These are phyloP conservation scores for Rhea pennata DNA, from an alignment of 2,113 vertebrate genomes.

Conservation along the genomic window DNA sequence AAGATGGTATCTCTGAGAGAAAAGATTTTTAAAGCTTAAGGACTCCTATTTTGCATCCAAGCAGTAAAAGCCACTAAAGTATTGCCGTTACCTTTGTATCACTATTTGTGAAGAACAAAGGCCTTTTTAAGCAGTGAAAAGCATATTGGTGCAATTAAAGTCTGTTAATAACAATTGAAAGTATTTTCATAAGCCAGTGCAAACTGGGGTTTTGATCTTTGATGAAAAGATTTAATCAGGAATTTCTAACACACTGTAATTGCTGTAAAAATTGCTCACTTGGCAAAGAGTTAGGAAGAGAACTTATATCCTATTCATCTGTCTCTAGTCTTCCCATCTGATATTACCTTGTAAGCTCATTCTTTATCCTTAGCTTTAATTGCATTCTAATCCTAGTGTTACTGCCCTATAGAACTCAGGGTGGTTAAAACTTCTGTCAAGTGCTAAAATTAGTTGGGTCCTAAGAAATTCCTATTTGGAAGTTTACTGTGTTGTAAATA, in stretches of 20 bases:
- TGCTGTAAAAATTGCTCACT: slow-evolving; percentile 21
- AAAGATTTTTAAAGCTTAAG: slow-evolving; percentile 70
- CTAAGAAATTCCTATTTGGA: not conserved
- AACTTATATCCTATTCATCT: slow-evolving; percentile 42
- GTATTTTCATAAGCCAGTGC: slow-evolving; percentile 62
- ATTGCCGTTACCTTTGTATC: slow-evolving; percentile 54
- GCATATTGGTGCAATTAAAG: slow-evolving; percentile 65
- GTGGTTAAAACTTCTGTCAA: not conserved
- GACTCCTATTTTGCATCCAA: slow-evolving; percentile 60
- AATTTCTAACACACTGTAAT: slow-evolving; percentile 41
- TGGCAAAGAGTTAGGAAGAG: not conserved
- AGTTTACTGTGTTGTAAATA: not conserved
- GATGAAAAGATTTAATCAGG: slow-evolving; percentile 52
- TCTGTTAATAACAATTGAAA: slow-evolving; percentile 50
- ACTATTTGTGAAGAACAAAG: slow-evolving; percentile 65
- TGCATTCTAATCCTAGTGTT: slow-evolving; percentile 21
- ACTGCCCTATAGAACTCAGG: not conserved
- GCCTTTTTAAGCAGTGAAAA: slow-evolving; percentile 58
- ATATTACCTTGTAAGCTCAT: not conserved
- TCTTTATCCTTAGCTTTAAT: slow-evolving; percentile 7
- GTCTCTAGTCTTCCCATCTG: not conserved
- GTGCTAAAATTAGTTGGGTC: not conserved
- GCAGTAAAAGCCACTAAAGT: slow-evolving; percentile 55
- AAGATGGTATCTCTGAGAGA: slow-evolving; percentile 68
- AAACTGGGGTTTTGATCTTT: slow-evolving; percentile 59